Evolutionary conservation across 92 coral and sea anemone genomes (phyloP).

Genomic region (Heliopora coerulea): DNA sequence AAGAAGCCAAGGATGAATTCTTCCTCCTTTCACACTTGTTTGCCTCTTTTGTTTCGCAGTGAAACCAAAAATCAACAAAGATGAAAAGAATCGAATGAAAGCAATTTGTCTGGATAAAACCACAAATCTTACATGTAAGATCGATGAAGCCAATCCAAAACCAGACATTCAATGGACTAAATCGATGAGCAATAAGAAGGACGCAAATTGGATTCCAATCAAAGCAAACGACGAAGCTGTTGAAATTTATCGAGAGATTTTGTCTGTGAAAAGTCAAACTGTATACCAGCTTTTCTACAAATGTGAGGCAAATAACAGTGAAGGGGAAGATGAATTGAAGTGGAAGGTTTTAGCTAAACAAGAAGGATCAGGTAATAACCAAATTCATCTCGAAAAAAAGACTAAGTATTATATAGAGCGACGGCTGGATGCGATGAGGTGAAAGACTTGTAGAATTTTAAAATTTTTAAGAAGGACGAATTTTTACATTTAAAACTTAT

Average conservation of each 20-base stretch:
- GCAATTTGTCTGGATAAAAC: not conserved
- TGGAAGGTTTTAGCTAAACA: not conserved
- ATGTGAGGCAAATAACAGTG: slow-evolving; percentile 14
- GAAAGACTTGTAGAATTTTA: no score
- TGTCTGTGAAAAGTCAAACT: slow-evolving; percentile 2
- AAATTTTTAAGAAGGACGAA: no score
- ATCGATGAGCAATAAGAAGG: not conserved
- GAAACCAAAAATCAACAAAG: slow-evolving; percentile 10
- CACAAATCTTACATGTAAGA: not conserved
- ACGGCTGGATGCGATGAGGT: no score
- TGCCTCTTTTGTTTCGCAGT: no score
- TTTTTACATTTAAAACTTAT: no score
- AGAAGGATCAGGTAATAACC: not conserved
- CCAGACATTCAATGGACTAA: not conserved
- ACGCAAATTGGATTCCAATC: not conserved
- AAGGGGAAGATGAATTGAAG: not conserved
- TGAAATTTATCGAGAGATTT: not conserved
- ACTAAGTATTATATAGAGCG: no score
- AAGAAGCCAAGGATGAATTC: no score
- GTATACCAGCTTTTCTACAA: not conserved
- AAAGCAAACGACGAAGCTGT: not conserved
- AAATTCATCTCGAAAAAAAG: no score
- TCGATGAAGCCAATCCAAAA: slow-evolving; percentile 10
- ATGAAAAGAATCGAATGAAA: not conserved
- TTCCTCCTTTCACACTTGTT: no score